Evolutionary conservation across 2,797 vertebrate species (phyloP), one percentile per base, ranked within the genome.

Genomic region (Dendrocincla fuliginosa): DNA sequence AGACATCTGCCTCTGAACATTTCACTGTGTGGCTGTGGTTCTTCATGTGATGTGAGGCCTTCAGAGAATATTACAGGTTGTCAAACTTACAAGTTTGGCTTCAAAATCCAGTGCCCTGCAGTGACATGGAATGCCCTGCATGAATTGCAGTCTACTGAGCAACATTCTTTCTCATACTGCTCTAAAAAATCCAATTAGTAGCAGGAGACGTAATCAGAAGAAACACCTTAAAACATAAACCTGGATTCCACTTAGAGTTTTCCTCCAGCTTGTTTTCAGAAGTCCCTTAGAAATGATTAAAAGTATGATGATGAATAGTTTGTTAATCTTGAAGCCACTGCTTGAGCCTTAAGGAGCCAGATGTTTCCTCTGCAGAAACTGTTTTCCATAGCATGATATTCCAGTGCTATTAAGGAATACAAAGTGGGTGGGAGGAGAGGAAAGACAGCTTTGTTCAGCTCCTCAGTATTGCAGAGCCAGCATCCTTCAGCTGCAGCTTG

Each of bases 381-480:
- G 81, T 61, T 94, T 95, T 83, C 81, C 69, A 33, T n/a, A 65
- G 89, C 75, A 30, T 35, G 85, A 44, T 91, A 92, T 97, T 79
- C 86, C 85, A 47, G 67, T 33, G 74, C 91, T 87, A n/a, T 84
- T 90, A 87, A 67, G 25, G 33, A 95, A 87, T 18, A 90, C 88
- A 91, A 94, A 94, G 95, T 69, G 84, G 91, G 94, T 95, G 89
- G 92, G 89, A 96, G 84, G 84, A 91, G 28, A 16, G 53, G 71
- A 77, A 94, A 94, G 69, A 47, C 63, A 90, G 41, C 77, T 95
- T 94, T 94, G 89, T 95, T 96, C 91, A 93, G 76, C 89, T 94
- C 33, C 88, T 87, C 19, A 16, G 65, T 68, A 69, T 27, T 73
- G 89, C 84, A 86, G 89, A 90, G 93, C 83, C 94, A 93, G 88